These are phyloP conservation scores for Sycobia sp. DNA, from an alignment of 1,140 invertebrate species.

Conservation along the genomic window DNA sequence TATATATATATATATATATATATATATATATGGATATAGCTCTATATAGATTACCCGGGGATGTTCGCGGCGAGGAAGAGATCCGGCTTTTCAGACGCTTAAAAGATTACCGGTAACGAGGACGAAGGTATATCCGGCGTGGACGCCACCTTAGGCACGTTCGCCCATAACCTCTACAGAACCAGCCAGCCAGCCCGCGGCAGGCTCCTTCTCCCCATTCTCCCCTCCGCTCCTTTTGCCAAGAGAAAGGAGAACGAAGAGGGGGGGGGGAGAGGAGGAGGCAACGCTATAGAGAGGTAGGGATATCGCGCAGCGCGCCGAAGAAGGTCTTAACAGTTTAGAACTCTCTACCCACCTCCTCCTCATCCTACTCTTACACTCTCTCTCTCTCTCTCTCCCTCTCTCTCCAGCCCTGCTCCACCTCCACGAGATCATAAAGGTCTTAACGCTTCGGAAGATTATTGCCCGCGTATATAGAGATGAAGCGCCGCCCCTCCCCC, in stretches of 20 bases:
- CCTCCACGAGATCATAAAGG: conserved; percentile 34
- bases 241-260: too few species aligned
- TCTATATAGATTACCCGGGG: conserved; percentile 16
- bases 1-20: too few species aligned
- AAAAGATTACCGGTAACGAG: conserved; percentile 45
- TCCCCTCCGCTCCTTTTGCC: not conserved
- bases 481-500: conserved; percentile 1
- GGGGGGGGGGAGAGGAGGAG: too few species aligned
- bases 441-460: conserved; percentile 41
- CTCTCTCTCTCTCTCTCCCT: too few species aligned
- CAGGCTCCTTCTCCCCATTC: too few species aligned
- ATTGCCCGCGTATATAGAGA: conserved; percentile 37
- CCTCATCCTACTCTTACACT: too few species aligned
- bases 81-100: conserved; percentile 37
- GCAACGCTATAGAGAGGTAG: too few species aligned
- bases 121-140: conserved; percentile 37
- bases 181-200: too few species aligned
- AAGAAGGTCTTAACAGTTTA: conserved; percentile 47
- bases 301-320: conserved; percentile 15
- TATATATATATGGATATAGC: too few species aligned
- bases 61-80: conserved; percentile 8
- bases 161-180: conserved; percentile 38
- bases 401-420: not conserved
- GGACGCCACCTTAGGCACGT: conserved; percentile 37
- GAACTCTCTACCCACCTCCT: conserved; percentile 44